Percentiles rank a stretch among this genome's conserved stretches.
phyloP scores from a whole-genome alignment of 2,888 invertebrate species.

The Caenorhabditis becei region DNA sequence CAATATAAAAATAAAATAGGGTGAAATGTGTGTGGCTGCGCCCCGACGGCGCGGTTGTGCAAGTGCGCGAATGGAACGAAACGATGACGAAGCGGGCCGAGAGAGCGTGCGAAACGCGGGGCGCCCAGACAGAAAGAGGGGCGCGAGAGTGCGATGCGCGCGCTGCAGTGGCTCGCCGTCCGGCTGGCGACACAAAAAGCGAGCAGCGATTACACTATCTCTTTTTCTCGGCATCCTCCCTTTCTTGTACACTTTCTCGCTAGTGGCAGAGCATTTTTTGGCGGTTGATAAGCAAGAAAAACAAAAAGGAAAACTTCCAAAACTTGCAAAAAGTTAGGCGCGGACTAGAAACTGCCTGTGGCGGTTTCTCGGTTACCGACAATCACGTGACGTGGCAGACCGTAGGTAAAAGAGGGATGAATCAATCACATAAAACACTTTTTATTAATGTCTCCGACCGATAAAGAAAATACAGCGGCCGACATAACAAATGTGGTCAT shows the following conservation, averaged over 20 bases:
- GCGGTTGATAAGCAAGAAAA: constrained; percentile 6
- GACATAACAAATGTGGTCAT: constrained; percentile 45
- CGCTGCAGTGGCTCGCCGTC: constrained; percentile 11
- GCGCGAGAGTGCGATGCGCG: background rate
- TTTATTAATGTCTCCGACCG: constrained; percentile 28
- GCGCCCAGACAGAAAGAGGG: constrained; percentile 10
- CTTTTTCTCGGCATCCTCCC: constrained; percentile 13
- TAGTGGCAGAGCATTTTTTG: constrained; percentile 11
- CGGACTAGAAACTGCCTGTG: background rate
- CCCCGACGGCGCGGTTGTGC: constrained; percentile 7
- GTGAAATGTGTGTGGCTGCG: background rate
- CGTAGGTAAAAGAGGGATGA: background rate
- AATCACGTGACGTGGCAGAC: background rate
- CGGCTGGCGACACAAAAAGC: constrained; percentile 24
- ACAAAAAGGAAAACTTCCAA: background rate
- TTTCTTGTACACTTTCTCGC: background rate
- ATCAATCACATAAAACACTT: background rate
- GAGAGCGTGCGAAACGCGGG: constrained; percentile 17
- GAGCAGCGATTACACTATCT: constrained; percentile 40
- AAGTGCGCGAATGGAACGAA: constrained; percentile 45
- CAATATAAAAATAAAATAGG: background rate
- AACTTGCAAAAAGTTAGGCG: background rate
- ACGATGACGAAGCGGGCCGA: constrained; percentile 41
- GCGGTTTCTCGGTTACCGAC: background rate
- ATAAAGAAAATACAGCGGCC: constrained; percentile 29